phyloP scores from a whole-genome alignment of 37 sponge, comb jelly and placozoan genomes.

The Aphrocallistes beatrix region DNA sequence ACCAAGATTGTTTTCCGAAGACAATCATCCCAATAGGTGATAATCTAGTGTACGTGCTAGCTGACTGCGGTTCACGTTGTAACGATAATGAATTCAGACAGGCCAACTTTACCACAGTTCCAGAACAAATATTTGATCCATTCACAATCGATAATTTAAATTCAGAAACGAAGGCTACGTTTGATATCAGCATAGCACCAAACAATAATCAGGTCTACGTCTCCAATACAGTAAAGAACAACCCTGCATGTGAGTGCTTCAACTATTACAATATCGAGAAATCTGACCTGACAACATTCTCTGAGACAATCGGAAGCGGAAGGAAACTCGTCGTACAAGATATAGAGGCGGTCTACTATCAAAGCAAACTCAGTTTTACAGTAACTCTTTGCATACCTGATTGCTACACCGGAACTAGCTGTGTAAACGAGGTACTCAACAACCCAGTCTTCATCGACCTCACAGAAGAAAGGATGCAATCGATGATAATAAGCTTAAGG shows the following conservation, averaged over 20 bases:
- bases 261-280: background rate
- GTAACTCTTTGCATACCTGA: background rate
- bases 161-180: background rate
- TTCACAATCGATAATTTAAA: background rate
- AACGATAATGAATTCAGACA: background rate
- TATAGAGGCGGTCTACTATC: background rate
- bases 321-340: background rate
- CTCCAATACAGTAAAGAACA: background rate
- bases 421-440: background rate
- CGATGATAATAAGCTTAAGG: background rate
- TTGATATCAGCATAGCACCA: background rate
- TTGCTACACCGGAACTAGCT: background rate
- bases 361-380: background rate
- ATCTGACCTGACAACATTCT: background rate
- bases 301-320: background rate
- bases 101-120: background rate
- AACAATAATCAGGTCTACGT: background rate
- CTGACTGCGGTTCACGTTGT: background rate
- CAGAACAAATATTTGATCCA: background rate
- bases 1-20: background rate
- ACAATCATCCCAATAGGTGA: background rate
- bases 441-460: background rate
- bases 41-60: background rate
- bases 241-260: background rate
- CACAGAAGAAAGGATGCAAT: background rate